Evolutionary conservation across 1,140 invertebrate genomes (phyloP).

Genomic region (Drosophila bifasciata): DNA sequence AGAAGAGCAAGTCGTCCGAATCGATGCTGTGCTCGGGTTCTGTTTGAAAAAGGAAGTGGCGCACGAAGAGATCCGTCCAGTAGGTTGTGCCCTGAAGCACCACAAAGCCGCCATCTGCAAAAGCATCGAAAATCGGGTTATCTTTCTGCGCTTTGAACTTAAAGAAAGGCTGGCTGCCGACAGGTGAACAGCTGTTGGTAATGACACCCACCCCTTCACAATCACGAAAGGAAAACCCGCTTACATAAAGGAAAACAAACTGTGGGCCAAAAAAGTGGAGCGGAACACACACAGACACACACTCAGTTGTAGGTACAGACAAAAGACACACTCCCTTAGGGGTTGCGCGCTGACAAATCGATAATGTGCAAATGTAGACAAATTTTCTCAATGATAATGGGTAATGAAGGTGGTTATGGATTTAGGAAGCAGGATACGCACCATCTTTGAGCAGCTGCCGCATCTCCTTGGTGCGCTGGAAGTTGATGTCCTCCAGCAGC

Average conservation of each 20-base stretch:
- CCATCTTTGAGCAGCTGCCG: slow-evolving; percentile 93
- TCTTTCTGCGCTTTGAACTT: not conserved
- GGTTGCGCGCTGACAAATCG: slow-evolving; percentile 70
- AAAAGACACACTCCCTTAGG: slow-evolving; percentile 31
- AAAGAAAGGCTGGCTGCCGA: slow-evolving; percentile 23
- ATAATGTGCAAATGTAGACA: slow-evolving; percentile 80
- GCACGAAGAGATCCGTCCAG: slow-evolving; percentile 97
- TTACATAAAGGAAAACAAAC: slow-evolving; percentile 56
- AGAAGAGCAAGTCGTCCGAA: slow-evolving; percentile 97
- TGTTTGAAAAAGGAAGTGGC: slow-evolving; percentile 96
- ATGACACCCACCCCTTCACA: not conserved
- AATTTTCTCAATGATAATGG: slow-evolving; percentile 44
- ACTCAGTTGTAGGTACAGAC: not conserved
- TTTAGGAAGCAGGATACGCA: slow-evolving; percentile 81
- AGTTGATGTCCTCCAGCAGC: slow-evolving; percentile 94
- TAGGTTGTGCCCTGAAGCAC: slow-evolving; percentile 96
- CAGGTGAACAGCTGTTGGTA: slow-evolving; percentile 54
- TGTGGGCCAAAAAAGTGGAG: slow-evolving; percentile 37
- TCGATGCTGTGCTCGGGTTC: slow-evolving; percentile 90
- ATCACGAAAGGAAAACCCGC: slow-evolving; percentile 46
- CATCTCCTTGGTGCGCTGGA: slow-evolving; percentile 95
- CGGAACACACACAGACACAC: slow-evolving; percentile 36
- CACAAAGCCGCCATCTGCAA: slow-evolving; percentile 94
- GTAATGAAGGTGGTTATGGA: not conserved
- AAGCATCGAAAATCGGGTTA: slow-evolving; percentile 2